Evolutionary conservation across 2,888 invertebrate species (phyloP), one percentile per base, ranked within the genome.

Genomic region (Xestia c-nigrum): DNA sequence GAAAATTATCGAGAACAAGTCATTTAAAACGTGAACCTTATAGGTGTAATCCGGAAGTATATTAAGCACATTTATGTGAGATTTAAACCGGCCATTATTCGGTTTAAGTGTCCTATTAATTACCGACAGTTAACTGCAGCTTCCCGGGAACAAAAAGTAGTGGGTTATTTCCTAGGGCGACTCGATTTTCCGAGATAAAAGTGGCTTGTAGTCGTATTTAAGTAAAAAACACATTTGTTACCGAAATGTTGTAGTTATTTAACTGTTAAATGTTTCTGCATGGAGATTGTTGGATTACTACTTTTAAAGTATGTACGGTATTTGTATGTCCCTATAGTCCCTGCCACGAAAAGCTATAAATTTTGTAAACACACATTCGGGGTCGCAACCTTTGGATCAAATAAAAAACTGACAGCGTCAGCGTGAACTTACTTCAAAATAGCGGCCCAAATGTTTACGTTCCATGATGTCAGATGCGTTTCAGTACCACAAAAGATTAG

Each of bases 1-100:
- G 2, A 55, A 71, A 78, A 83, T 43, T 69, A n/a, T 38, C 14
- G n/a, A 78, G 55, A 78, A 71, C 66, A 47, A 50, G 52, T 38
- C 16, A 43, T 66, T 70, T 24, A 24, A 55, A 43, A 14, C 46
- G 7, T 21, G 16, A 24, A 52, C 52, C 31, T 3, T 21, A 43
- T 19, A 61, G 24, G 61, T 67, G 66, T 76, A 70, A 84, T 72
- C 72, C 19, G 40, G 19, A 55, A n/a, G 80, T 68, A 63, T 67
- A 43, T 63, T 63, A 69, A 70, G 64, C 59, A 65, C 76, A 83
- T 72, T 82, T 69, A 78, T 64, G 63, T 82, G 78, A 74, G 82
- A 82, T 85, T 85, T 82, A 81, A 82, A 85, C 72, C 40, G 64
- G 70, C 70, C 55, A 85, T 84, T 81, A 75, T 78, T 81, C 69